Percentiles rank a stretch among this genome's conserved stretches.
Evolutionary conservation across 2,888 invertebrate species (phyloP).

Genomic region (Platycheirus rosarum): DNA sequence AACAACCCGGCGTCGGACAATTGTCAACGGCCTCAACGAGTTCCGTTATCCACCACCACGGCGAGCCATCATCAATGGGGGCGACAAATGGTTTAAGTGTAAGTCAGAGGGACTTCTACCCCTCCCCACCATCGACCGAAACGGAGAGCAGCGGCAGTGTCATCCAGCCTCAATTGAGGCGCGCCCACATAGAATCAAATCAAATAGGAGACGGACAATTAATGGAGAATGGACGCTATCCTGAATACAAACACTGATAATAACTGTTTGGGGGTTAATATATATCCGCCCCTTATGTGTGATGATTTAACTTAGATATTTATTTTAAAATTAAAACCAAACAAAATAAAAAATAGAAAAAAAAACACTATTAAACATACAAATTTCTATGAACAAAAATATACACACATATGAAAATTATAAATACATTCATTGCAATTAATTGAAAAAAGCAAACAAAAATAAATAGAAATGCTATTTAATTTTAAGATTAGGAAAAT

Average conservation of each 20-base stretch:
- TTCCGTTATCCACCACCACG: constrained; percentile 84
- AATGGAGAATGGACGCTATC: constrained; percentile 86
- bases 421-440: constrained; percentile 31
- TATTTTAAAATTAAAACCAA: constrained; percentile 38
- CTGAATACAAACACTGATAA: constrained; percentile 91
- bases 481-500: constrained; percentile 67
- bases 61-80: constrained; percentile 77
- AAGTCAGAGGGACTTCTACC: constrained; percentile 83
- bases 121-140: constrained; percentile 83
- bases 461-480: constrained; percentile 59
- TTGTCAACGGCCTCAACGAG: constrained; percentile 84
- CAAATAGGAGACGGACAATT: constrained; percentile 83
- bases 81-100: constrained; percentile 83
- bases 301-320: constrained; percentile 77
- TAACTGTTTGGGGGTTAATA: constrained; percentile 76
- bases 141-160: constrained; percentile 84
- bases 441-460: constrained; percentile 9
- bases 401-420: constrained; percentile 56
- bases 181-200: constrained; percentile 75
- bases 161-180: constrained; percentile 80
- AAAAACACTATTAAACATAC: constrained; percentile 52
- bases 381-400: constrained; percentile 31
- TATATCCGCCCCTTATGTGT: constrained; percentile 68
- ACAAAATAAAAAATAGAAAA: constrained; percentile 24
- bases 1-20: constrained; percentile 84